Evolutionary conservation across 2,888 invertebrate genomes (phyloP).

Genomic region (Phlogophora meticulosa): DNA sequence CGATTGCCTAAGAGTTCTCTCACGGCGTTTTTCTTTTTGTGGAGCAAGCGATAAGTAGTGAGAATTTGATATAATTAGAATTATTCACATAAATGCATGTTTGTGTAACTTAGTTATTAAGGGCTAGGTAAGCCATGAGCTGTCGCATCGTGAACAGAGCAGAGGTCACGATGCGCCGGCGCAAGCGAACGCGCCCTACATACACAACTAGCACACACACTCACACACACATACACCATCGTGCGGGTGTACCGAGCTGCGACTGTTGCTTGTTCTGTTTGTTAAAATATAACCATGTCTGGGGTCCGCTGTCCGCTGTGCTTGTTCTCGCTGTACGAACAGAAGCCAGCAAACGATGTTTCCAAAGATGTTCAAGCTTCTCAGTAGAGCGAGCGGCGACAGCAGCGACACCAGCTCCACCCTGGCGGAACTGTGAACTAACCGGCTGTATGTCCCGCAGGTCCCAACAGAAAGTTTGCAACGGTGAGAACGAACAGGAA

Average conservation of each 20-base stretch:
- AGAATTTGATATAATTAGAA: neutral
- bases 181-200: conserved; percentile 54
- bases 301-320: conserved; percentile 1
- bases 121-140: conserved; percentile 26
- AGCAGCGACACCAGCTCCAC: neutral
- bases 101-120: neutral
- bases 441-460: conserved; percentile 53
- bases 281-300: neutral
- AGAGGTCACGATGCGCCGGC: conserved; percentile 41
- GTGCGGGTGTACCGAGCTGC: conserved; percentile 55
- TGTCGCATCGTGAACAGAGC: conserved; percentile 38
- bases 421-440: conserved; percentile 16
- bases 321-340: neutral
- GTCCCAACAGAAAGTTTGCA: conserved; percentile 68
- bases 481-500: conserved; percentile 65
- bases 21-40: conserved; percentile 26
- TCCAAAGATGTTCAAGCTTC: neutral
- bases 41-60: neutral
- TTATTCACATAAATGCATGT: conserved; percentile 10
- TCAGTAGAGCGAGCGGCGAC: neutral
- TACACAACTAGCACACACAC: conserved; percentile 39
- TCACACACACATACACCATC: conserved; percentile 5
- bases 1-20: conserved; percentile 24
- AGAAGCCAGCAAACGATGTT: conserved; percentile 1
- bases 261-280: conserved; percentile 4